phyloP scores from a whole-genome alignment of 2,797 vertebrate genomes.

The Aselliscus stoliczkanus region DNA sequence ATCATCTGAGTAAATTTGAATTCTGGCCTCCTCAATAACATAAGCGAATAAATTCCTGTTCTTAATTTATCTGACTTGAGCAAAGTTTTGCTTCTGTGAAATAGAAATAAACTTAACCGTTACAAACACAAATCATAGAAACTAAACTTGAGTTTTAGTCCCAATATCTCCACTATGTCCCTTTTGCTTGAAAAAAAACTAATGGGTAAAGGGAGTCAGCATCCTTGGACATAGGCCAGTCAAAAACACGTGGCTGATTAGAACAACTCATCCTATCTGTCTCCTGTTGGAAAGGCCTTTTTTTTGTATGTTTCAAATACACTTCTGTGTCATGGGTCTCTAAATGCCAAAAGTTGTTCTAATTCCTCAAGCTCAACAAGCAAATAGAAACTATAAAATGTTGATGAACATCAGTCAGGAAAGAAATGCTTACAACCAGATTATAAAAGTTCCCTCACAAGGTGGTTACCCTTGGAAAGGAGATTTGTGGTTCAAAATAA shows the following conservation, averaged over 20 bases:
- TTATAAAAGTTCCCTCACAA: background rate
- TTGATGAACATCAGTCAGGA: slow-evolving; percentile 39
- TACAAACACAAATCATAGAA: background rate
- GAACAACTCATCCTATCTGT: slow-evolving; percentile 50
- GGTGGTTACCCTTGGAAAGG: slow-evolving; percentile 4
- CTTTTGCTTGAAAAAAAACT: slow-evolving; percentile 18
- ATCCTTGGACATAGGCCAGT: background rate
- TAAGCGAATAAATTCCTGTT: slow-evolving; percentile 34
- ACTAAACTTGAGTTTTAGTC: background rate
- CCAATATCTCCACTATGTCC: background rate
- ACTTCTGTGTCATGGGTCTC: slow-evolving; percentile 41
- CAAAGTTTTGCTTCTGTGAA: background rate
- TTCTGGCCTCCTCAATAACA: background rate
- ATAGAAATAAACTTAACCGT: slow-evolving; percentile 1
- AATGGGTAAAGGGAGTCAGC: background rate
- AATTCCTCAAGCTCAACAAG: slow-evolving; percentile 34
- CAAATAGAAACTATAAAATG: slow-evolving; percentile 57
- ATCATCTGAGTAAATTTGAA: background rate
- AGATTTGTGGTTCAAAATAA: slow-evolving; percentile 9
- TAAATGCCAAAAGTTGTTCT: slow-evolving; percentile 46
- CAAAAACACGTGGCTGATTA: slow-evolving; percentile 16
- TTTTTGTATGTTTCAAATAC: slow-evolving; percentile 18
- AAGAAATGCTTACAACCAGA: slow-evolving; percentile 39
- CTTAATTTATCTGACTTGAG: background rate
- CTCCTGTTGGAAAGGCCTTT: slow-evolving; percentile 48